These are phyloP conservation scores for Myotis daubentonii DNA, from an alignment of 2,797 vertebrate species.

Conservation along the genomic window DNA sequence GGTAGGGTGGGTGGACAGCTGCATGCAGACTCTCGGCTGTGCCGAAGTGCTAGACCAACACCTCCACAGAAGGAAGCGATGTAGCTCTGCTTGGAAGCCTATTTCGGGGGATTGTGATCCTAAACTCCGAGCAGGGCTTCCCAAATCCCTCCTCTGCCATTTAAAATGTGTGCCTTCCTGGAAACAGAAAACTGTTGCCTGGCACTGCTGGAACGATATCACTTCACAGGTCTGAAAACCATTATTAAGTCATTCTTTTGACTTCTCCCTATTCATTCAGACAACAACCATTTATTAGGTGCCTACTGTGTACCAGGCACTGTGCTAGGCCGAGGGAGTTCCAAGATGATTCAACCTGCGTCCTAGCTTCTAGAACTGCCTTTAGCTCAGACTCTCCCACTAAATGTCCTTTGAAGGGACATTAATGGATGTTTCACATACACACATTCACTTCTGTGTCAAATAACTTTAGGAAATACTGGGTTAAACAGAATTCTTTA, in stretches of 20 bases:
- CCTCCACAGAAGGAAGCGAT: constrained; percentile 72
- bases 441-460: background rate
- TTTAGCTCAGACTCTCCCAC: background rate
- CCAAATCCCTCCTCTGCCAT: constrained; percentile 70
- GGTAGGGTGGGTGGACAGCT: constrained; percentile 63
- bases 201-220: constrained; percentile 52
- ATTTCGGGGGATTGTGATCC: constrained; percentile 76
- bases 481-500: background rate
- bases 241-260: constrained; percentile 40
- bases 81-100: constrained; percentile 64
- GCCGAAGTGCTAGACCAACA: constrained; percentile 74
- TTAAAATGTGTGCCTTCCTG: constrained; percentile 62
- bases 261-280: background rate
- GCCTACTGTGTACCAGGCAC: constrained; percentile 4
- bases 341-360: background rate
- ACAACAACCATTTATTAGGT: background rate
- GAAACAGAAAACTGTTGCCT: constrained; percentile 67
- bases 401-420: background rate
- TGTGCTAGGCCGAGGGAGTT: background rate
- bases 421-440: background rate
- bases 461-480: background rate
- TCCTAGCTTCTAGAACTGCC: background rate
- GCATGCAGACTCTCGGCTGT: constrained; percentile 42
- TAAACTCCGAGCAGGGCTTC: constrained; percentile 69
- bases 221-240: constrained; percentile 53